Evolutionary conservation across 2,888 invertebrate genomes (phyloP), one percentile per base, ranked within the genome.

Genomic region (Epirrita christyi): DNA sequence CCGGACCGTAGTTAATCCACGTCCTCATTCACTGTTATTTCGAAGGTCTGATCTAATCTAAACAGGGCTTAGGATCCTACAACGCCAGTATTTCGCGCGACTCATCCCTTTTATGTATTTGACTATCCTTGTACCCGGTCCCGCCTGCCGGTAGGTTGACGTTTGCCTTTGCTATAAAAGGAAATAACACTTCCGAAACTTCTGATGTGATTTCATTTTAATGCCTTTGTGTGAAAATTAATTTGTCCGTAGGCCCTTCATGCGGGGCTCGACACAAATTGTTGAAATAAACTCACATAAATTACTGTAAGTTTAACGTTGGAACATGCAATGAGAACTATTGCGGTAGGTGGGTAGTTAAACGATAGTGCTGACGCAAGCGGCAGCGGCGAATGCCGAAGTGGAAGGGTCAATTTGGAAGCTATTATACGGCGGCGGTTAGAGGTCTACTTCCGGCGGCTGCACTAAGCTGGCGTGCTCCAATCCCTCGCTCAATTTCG

Each of bases 1-100:
- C 86, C 88, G 89, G 88, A 90, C 90, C 92, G 89, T 89, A 91
- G 90, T 92, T 91, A 92, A 92, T 91, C 92, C 92, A 89, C 87
- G 89, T 90, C 90, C 91, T 92, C 90, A 90, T 92, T 92, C 90
- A 88, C 90, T 92, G 92, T 92, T 92, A 92, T 92, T 92, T 89
- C 89, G 87, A 89, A 90, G 91, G 89, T 87, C 90, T 91, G 90
- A 91, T 92, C 91, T 91, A 92, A 92, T 92, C 91, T 92, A 90
- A 92, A 91, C 91, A 88, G 86, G 85, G 88, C 89, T 92, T 89
- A 89, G 88, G 85, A 87, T 88, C 85, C 85, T 88, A 87, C 89
- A 86, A 86, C 83, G 86, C 81, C 88, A 88, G 87, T 89, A 88
- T 87, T 88, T 88, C 85, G 84, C 86, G 85, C 86, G 84, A 83